Base-by-base conservation (phyloP, 2,113 vertebrate species). In the Caracal caracal region DNA sequence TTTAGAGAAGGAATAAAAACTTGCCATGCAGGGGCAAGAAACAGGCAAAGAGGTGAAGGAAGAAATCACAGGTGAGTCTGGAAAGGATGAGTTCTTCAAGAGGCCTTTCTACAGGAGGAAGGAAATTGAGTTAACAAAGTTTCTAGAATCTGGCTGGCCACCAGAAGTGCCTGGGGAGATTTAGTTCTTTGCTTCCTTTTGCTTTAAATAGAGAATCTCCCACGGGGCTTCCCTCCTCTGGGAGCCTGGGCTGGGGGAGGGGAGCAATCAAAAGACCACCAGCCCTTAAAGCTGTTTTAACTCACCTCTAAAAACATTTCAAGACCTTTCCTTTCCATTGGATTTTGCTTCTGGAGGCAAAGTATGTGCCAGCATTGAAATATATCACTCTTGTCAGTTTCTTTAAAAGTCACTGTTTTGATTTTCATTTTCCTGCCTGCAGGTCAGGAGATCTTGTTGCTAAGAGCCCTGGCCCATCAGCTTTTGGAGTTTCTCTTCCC, bases 331-430 rank as follows among this genome's bases (percentile, higher is more conserved):
- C 10, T 51, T 88, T 61, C 43, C n/a, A 19, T 68, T 16, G 28
- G 61, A 80, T 35, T 89, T 88, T 19, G 10, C 65, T 73, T 75
- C 56, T 51, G 70, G 78, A 70, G 30, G 70, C 49, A 81, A 40
- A 89, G 81, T 51, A 12, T 76, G 35, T 84, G 56, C 75, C 43
- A 83, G 40, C 82, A 40, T 47, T 56, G 43, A 93, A 97, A 94
- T 71, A 78, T 33, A 53, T 70, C 83, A 82, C 59, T 28, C 49
- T 51, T 53, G 49, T 92, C 68, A 30, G 20, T 88, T 49, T 88
- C 83, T 91, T 94, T 51, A 88, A 81, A 93, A 95, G 68, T 76
- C 79, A 53, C 81, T 33, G 61, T 83, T 93, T 90, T 90, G 59
- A 63, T 84, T 96, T 92, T 82, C 22, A 37, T 82, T 87, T 86